phyloP scores from a whole-genome alignment of 2,888 invertebrate genomes.

The Leucania comma region DNA sequence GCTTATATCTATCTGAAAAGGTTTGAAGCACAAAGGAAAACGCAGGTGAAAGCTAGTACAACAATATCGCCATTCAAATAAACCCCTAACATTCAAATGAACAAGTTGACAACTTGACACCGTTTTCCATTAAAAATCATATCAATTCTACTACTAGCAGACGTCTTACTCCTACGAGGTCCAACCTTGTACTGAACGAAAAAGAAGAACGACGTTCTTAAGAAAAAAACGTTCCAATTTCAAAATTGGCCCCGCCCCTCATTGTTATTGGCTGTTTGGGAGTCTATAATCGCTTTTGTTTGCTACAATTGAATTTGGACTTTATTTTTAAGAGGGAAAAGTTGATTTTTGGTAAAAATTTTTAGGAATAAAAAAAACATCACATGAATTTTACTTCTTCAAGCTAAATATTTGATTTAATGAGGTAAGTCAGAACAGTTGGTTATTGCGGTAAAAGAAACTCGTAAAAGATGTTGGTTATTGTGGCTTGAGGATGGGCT shows the following conservation, averaged over 20 bases:
- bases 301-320: conserved; percentile 25
- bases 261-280: conserved; percentile 83
- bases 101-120: conserved; percentile 37
- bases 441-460: conserved; percentile 57
- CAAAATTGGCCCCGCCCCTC: conserved; percentile 87
- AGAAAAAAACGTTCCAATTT: conserved; percentile 87
- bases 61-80: conserved; percentile 10
- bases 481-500: conserved; percentile 9
- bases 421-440: conserved; percentile 58
- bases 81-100: conserved; percentile 29
- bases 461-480: conserved; percentile 51
- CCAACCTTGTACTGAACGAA: conserved; percentile 72
- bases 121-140: conserved; percentile 39
- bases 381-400: conserved; percentile 76
- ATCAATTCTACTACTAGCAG: conserved; percentile 18
- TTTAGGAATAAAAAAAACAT: conserved; percentile 56
- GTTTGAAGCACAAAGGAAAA: not conserved
- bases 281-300: conserved; percentile 66
- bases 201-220: conserved; percentile 78
- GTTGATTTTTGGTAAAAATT: conserved; percentile 36
- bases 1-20: not conserved
- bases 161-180: conserved; percentile 59
- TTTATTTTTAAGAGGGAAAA: conserved; percentile 1
- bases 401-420: conserved; percentile 70
- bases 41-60: not conserved